A percentile compares a stretch with the other conserved stretches of the same genome.
Conservation (phyloP, 2,888 invertebrate genomes). For the Hartigia nigra region DNA sequence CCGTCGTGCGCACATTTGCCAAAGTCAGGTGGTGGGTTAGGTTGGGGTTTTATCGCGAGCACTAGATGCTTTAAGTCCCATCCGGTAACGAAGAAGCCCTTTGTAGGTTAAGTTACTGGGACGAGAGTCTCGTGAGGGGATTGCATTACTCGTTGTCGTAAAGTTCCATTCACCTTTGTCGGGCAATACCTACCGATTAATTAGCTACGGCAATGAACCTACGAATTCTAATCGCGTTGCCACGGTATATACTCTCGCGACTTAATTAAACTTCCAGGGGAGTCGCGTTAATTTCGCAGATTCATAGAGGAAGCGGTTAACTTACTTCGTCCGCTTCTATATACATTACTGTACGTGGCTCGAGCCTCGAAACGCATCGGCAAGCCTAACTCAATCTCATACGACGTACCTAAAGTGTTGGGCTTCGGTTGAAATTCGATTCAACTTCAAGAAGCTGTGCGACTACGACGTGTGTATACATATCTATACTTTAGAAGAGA, state of each 20-base stretch:
- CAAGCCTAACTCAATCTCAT: neutral
- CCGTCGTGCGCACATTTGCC: slow-evolving; percentile 24
- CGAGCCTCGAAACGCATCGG: neutral
- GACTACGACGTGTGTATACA: neutral
- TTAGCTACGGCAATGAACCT: neutral
- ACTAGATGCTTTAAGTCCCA: neutral
- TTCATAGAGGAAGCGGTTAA: neutral
- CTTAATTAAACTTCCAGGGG: neutral
- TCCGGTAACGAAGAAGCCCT: neutral
- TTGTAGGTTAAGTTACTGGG: neutral
- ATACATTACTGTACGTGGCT: neutral
- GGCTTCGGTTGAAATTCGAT: neutral
- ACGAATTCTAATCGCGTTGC: neutral
- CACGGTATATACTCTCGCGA: neutral
- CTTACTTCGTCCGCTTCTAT: neutral
- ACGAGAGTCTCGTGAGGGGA: neutral
- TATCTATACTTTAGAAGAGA: neutral
- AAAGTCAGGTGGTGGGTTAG: neutral
- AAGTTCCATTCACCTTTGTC: neutral
- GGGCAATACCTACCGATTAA: neutral
- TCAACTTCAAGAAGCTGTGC: neutral
- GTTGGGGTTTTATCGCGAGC: neutral
- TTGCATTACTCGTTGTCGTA: neutral
- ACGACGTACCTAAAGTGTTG: neutral
- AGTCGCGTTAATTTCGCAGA: neutral